phyloP scores from a whole-genome alignment of 2,888 invertebrate genomes.

The Oligia strigilis region DNA sequence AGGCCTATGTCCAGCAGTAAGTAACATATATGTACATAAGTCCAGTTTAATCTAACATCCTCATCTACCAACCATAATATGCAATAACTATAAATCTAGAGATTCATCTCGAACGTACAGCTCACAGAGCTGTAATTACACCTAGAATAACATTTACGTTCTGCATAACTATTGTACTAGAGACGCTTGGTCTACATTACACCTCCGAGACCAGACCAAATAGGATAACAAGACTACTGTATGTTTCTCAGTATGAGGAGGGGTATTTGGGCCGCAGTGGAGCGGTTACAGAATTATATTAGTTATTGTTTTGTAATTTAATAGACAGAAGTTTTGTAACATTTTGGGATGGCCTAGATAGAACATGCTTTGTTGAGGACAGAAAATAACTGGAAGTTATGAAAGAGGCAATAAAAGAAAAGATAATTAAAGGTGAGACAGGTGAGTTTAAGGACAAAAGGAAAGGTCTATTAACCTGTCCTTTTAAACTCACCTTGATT shows the following conservation, averaged over 20 bases:
- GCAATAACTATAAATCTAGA: constrained; percentile 59
- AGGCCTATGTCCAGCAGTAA: neutral
- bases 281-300: neutral
- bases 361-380: neutral
- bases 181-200: constrained; percentile 8
- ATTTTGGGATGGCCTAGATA: neutral
- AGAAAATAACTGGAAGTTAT: neutral
- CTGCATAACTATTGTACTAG: constrained; percentile 31
- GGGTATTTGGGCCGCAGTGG: neutral
- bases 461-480: too few relatives aligned
- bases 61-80: constrained; percentile 16
- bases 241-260: neutral
- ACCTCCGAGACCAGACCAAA: constrained; percentile 22
- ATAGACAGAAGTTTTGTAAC: neutral
- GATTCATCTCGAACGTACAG: constrained; percentile 33
- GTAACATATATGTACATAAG: neutral
- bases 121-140: constrained; percentile 42
- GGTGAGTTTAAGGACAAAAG: neutral
- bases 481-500: neutral
- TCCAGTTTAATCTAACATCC: constrained; percentile 1
- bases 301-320: neutral
- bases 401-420: neutral
- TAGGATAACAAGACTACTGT: neutral
- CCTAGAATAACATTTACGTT: constrained; percentile 42
- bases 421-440: neutral